Evolutionary conservation across 2,888 invertebrate species (phyloP).

Genomic region (Pasiphila rectangulata): DNA sequence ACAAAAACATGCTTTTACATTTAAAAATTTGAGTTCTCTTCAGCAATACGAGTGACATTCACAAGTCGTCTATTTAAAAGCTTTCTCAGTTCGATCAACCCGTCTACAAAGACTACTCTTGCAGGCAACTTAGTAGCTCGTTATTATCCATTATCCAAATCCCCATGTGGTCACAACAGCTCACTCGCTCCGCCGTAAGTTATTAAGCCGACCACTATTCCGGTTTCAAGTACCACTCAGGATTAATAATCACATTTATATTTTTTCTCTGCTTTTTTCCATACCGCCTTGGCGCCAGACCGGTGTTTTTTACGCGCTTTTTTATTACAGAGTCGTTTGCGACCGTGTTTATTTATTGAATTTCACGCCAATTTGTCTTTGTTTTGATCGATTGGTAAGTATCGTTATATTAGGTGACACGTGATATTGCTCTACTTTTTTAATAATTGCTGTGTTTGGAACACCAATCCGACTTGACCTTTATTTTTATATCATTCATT

Average conservation of each 20-base stretch:
- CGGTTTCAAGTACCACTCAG: conserved; percentile 50
- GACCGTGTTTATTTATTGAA: conserved; percentile 40
- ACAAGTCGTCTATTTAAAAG: no score
- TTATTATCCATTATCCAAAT: conserved; percentile 4
- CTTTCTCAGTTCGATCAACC: no score
- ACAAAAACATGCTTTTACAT: no score
- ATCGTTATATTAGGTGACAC: neutral
- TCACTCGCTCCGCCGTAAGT: conserved; percentile 38
- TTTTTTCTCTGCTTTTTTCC: conserved; percentile 45
- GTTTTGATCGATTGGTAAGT: conserved; percentile 32
- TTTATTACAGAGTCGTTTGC: conserved; percentile 34
- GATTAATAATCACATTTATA: conserved; percentile 68
- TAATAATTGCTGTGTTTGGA: neutral
- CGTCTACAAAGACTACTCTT: no score
- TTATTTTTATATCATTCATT: no score
- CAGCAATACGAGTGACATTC: no score
- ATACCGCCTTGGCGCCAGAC: conserved; percentile 64
- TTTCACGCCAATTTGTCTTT: conserved; percentile 27
- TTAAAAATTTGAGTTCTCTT: no score
- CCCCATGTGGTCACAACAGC: conserved; percentile 56
- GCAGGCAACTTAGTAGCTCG: no score
- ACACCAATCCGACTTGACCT: no score
- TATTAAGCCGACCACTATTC: conserved; percentile 53
- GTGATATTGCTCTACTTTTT: neutral
- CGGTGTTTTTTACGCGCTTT: conserved; percentile 32